phyloP scores from a whole-genome alignment of 2,888 invertebrate species.

The Coecobrya sp. region DNA sequence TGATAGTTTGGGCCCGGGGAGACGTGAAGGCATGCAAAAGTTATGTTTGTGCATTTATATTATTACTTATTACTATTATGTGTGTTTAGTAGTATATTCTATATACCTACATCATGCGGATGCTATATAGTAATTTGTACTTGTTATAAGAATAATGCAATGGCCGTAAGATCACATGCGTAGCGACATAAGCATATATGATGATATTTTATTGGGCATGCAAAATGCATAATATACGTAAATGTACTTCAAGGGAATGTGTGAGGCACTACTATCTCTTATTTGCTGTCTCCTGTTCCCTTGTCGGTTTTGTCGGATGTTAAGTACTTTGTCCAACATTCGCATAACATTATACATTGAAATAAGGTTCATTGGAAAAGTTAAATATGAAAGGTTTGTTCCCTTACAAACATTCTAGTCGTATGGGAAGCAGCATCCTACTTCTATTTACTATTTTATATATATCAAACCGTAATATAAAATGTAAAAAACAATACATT shows the following conservation, averaged over 20 bases:
- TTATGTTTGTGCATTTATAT: slow-evolving; percentile 38
- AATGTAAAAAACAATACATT: too few species aligned
- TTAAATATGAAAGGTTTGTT: slow-evolving; percentile 1
- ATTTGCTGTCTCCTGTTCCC: slow-evolving; percentile 73
- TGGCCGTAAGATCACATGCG: background rate
- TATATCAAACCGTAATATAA: too few species aligned
- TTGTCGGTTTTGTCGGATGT: slow-evolving; percentile 70
- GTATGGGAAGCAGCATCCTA: background rate
- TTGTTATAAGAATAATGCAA: background rate
- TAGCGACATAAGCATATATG: background rate
- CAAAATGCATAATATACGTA: background rate
- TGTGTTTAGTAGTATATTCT: background rate
- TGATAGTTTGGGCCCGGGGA: slow-evolving; percentile 58
- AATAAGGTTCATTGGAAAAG: too few species aligned
- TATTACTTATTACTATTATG: background rate
- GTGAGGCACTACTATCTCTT: slow-evolving; percentile 42
- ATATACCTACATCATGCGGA: background rate
- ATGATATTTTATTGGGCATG: background rate
- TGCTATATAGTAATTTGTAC: background rate
- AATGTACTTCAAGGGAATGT: too few species aligned
- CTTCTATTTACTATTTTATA: too few species aligned
- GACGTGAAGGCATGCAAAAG: slow-evolving; percentile 80
- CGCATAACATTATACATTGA: background rate
- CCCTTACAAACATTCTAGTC: background rate
- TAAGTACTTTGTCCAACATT: slow-evolving; percentile 51